Conservation (phyloP, 1,140 invertebrate genomes). For the Arctopsyche grandis region DNA sequence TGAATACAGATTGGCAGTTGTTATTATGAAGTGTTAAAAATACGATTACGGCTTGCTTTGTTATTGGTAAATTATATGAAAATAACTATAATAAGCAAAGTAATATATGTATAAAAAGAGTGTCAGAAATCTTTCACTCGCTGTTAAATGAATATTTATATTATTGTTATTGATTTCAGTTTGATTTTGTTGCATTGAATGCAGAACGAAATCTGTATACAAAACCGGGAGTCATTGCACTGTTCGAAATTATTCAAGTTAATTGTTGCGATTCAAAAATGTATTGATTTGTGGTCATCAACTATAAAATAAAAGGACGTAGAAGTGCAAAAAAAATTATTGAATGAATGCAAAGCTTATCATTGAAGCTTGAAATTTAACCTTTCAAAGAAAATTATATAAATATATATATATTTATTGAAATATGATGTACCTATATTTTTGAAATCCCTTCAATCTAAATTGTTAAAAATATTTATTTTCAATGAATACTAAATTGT, state of each 20-base stretch:
- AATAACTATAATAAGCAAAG: neutral
- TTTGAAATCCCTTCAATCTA: neutral
- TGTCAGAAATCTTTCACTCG: neutral
- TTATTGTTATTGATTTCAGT: constrained; percentile 2
- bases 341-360: constrained; percentile 1
- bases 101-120: neutral
- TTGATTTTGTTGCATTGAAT: neutral
- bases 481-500: too few relatives aligned
- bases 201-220: neutral
- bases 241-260: neutral
- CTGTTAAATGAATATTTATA: constrained; percentile 7
- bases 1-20: constrained; percentile 9
- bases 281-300: too few relatives aligned
- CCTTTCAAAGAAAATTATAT: neutral
- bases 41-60: constrained; percentile 12
- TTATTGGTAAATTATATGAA: constrained; percentile 24
- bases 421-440: constrained; percentile 10
- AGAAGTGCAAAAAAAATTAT: neutral
- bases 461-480: too few relatives aligned
- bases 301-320: too few relatives aligned
- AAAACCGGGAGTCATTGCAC: neutral
- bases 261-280: too few relatives aligned
- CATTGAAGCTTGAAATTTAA: too few relatives aligned
- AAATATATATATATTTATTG: constrained; percentile 24
- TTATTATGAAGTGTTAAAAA: constrained; percentile 21